Evolutionary conservation across 2,797 vertebrate genomes (phyloP).

Genomic region (Thaleichthys pacificus): DNA sequence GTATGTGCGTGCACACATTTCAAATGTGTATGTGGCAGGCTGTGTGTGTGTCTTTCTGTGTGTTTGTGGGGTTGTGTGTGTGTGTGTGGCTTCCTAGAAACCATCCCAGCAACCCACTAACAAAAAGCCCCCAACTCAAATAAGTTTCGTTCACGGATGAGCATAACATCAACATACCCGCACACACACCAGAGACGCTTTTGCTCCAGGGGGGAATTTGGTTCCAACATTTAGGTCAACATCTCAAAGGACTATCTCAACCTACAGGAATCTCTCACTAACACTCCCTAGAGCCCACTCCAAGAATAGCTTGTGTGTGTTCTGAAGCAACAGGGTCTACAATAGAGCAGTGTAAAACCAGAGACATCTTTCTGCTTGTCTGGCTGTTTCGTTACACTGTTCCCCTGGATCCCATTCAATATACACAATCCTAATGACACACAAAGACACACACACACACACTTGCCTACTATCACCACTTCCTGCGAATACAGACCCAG

Average conservation of each 20-base stretch:
- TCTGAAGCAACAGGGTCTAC: slow-evolving; percentile 20
- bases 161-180: background rate
- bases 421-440: slow-evolving; percentile 44
- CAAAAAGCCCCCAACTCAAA: slow-evolving; percentile 12
- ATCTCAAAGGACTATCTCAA: slow-evolving; percentile 43
- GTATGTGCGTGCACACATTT: background rate
- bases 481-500: slow-evolving; percentile 62
- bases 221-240: slow-evolving; percentile 25
- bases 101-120: background rate
- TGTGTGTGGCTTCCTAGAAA: background rate
- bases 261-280: slow-evolving; percentile 48
- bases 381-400: slow-evolving; percentile 45
- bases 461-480: slow-evolving; percentile 65
- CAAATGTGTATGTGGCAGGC: too few species aligned
- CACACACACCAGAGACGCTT: slow-evolving; percentile 13
- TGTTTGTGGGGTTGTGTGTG: background rate
- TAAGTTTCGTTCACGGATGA: too few species aligned
- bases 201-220: background rate
- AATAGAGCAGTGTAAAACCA: slow-evolving; percentile 37
- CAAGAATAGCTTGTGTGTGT: slow-evolving; percentile 17
- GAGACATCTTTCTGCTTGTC: slow-evolving; percentile 52
- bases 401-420: slow-evolving; percentile 60
- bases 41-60: too few species aligned
- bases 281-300: slow-evolving; percentile 24
- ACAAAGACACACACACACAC: slow-evolving; percentile 10